Evolutionary conservation across 2,113 vertebrate genomes (phyloP), one percentile per base, ranked within the genome.

Genomic region (Struthio camelus): DNA sequence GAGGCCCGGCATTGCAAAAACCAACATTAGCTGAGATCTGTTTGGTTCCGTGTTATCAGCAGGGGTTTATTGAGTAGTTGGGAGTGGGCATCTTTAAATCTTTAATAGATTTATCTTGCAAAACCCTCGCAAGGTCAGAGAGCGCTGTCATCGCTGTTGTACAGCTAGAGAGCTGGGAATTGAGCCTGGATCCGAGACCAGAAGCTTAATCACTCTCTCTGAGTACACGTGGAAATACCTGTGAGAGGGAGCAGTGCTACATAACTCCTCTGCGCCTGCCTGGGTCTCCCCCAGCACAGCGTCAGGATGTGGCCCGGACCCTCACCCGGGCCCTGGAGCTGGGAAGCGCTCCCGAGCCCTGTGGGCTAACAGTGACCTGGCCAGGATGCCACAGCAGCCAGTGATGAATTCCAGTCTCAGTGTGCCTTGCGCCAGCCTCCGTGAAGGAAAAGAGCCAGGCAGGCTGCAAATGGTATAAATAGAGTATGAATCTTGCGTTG

Each of bases 61-160:
- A 77, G 80, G 82, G 46, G 54, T 62, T 96, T 88, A 78, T 38
- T 93, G 95, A 94, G 95, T 46, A 85, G 73, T 4, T 91, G 69
- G 54, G 89, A 92, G 86, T 56, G 30, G 80, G 73, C 6, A 14
- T 69, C 61, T 96, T 71, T 87, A 88, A 95, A 94, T 94, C 96
- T 96, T 90, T 86, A 90, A 95, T 92, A 71, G 92, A 92, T 93
- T 93, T 86, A 84, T 93, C 93, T 93, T 89, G 77, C 92, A 90
- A 86, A 90, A 75, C 32, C 56, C 87, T 93, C 10, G 1, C 61
- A 51, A 90, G 94, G 80, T 88, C 18, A 1, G 59, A 62, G 93
- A 88, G 82, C 81, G 2, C 40, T 71, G 85, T 44, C 84, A 75
- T 87, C 85, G 89, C 91, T 65, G 38, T 77, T 85, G 82, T 83